These are phyloP conservation scores for Apoderus coryli DNA, from an alignment of 2,888 invertebrate species.

Conservation along the genomic window DNA sequence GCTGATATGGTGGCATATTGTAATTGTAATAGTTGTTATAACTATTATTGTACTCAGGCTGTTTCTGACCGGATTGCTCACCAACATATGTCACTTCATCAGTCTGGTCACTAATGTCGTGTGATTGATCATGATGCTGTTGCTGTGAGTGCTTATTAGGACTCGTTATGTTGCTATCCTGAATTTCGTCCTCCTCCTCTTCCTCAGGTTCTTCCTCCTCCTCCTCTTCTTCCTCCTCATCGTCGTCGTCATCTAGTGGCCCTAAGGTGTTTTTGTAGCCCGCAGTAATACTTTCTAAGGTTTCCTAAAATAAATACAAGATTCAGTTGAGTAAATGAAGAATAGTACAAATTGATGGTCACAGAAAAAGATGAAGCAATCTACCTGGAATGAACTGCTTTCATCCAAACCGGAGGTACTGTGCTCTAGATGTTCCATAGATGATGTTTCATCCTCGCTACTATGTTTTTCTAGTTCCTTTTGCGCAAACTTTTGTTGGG, in stretches of 20 bases:
- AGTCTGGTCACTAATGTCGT: slow-evolving; percentile 25
- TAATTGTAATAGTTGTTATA: slow-evolving; percentile 23
- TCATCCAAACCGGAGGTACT: slow-evolving; percentile 17
- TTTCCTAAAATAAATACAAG: slow-evolving; percentile 23
- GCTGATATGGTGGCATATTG: slow-evolving; percentile 21
- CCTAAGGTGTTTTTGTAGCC: slow-evolving; percentile 24
- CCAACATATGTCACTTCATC: slow-evolving; percentile 26
- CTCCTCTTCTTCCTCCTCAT: slow-evolving; percentile 16
- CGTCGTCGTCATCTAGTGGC: slow-evolving; percentile 21
- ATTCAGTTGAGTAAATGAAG: too few species aligned
- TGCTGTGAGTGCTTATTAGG: slow-evolving; percentile 10
- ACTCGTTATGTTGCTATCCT: slow-evolving; percentile 11
- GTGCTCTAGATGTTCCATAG: too few species aligned
- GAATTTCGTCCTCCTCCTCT: slow-evolving; percentile 13
- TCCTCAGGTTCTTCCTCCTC: slow-evolving; percentile 16
- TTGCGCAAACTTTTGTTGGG: slow-evolving; percentile 6
- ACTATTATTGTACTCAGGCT: slow-evolving; percentile 5
- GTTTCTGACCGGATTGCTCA: slow-evolving; percentile 22
- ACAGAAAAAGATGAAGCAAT: too few species aligned
- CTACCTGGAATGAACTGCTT: slow-evolving; percentile 31
- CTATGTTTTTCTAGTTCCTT: too few species aligned
- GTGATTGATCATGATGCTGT: slow-evolving; percentile 6
- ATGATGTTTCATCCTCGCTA: too few species aligned
- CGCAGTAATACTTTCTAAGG: slow-evolving; percentile 30
- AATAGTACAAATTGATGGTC: too few species aligned